Base-by-base conservation (phyloP, 2,888 invertebrate species). In the Caenorhabditis sp. region DNA sequence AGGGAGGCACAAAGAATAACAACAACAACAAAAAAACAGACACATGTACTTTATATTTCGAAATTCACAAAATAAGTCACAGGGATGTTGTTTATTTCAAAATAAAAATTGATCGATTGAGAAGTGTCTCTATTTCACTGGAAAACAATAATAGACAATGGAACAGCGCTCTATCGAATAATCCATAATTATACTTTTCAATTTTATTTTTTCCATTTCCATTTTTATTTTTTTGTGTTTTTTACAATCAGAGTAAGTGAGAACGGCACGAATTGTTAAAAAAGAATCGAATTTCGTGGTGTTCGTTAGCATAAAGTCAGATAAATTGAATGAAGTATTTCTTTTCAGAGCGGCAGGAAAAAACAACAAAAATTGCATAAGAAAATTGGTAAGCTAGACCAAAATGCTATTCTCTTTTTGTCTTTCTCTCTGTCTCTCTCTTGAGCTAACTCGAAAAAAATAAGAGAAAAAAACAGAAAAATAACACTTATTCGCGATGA, bases 321-420 rank as follows among this genome's bases (percentile, higher is more conserved):
- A 43, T 43, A 43, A 43, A 43, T 36, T 10, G 36, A 36, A 36
- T 36, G 17, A 43, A 43, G 43, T 43, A 10, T 43, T 17, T 14
- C 3, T 43, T 3, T 17, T 17, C 17, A 43, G 43, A 43, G 3
- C 2, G 14, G 14, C 5, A 43, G 3, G 14, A 3, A 43, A 43
- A 43, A 43, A 43, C 7, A 43, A 43, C 12, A 43, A 43, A 5
- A 43, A 43, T 10, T 31, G 43, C 14, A 43, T 10, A 43, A 10
- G 14, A 43, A 43, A 43, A 43, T 43, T 43, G 43, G 43, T 43
- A 43, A 43, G 14, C 17, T 43, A 43, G 43, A 43, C 43, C 65
- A 10, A 38, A 38, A 59, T 65, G n/a, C n/a, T n/a, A n/a, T n/a
- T n/a, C n/a, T 59, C 26, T 65, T 59, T 20, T 59, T 65, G 4